A percentile compares a stretch with the other conserved stretches of the same genome.
These are phyloP conservation scores for Chaenocephalus aceratus DNA, from an alignment of 2,113 vertebrate genomes.

Conservation along the genomic window DNA sequence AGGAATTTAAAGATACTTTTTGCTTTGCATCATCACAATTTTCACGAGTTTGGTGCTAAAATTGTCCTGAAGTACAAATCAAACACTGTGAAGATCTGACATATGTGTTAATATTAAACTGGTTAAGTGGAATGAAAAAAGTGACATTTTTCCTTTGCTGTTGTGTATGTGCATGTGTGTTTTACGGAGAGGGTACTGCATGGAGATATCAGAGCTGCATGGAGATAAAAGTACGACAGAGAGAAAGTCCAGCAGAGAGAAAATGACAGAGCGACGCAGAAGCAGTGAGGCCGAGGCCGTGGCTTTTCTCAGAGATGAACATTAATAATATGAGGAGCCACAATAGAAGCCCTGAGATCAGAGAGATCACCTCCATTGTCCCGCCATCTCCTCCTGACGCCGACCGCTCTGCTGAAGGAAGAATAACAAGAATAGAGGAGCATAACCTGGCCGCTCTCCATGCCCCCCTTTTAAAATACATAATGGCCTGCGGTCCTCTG, in stretches of 20 bases:
- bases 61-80: background rate
- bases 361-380: conserved; percentile 81
- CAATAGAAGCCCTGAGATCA: conserved; percentile 80
- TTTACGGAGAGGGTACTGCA: conserved; percentile 9
- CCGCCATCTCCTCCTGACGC: conserved; percentile 75
- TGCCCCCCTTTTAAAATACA: conserved; percentile 57
- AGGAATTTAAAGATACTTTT: background rate
- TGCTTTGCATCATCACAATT: background rate
- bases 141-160: background rate
- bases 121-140: background rate
- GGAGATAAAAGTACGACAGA: conserved; percentile 52
- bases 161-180: background rate
- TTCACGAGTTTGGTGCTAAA: background rate
- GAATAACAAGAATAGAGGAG: conserved; percentile 88
- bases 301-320: conserved; percentile 80
- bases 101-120: background rate
- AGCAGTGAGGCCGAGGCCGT: conserved; percentile 71
- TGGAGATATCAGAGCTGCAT: conserved; percentile 7
- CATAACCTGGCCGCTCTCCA: conserved; percentile 76
- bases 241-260: conserved; percentile 72
- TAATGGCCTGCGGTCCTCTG: conserved; percentile 59
- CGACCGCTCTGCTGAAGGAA: conserved; percentile 84
- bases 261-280: conserved; percentile 64
- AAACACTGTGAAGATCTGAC: background rate
- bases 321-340: conserved; percentile 79